Percentiles rank a stretch among this genome's conserved stretches.
Evolutionary conservation across 2,888 invertebrate genomes (phyloP).

Genomic region (Ditylenchus weischeri): DNA sequence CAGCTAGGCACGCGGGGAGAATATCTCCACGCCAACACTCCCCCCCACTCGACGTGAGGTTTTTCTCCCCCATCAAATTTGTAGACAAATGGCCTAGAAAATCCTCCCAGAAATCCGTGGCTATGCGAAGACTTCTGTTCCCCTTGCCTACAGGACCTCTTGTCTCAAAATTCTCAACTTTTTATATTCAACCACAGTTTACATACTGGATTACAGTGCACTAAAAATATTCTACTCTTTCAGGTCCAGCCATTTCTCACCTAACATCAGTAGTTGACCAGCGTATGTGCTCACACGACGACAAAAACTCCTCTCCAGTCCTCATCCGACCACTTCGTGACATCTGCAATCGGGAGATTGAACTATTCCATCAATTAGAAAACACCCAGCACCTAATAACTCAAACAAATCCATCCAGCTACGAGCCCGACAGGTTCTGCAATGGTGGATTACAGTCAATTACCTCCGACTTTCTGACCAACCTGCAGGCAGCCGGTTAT

Average conservation of each 20-base stretch:
- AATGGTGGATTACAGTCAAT: constrained; percentile 31
- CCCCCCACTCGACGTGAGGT: too few relatives aligned
- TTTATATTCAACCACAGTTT: too few relatives aligned
- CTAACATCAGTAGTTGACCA: constrained; percentile 38
- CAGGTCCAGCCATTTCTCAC: constrained; percentile 28
- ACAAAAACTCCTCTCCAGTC: background rate
- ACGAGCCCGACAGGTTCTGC: background rate
- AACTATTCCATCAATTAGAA: constrained; percentile 33
- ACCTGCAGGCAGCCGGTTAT: constrained; percentile 38
- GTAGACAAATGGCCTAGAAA: too few relatives aligned
- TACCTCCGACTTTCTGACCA: constrained; percentile 34
- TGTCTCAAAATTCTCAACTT: too few relatives aligned
- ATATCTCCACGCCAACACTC: too few relatives aligned
- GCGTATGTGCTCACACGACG: constrained; percentile 22
- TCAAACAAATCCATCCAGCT: background rate
- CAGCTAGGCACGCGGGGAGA: too few relatives aligned
- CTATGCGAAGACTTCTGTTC: too few relatives aligned
- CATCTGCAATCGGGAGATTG: constrained; percentile 38
- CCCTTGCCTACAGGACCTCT: too few relatives aligned
- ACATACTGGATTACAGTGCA: too few relatives aligned
- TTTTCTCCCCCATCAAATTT: too few relatives aligned
- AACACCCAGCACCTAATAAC: background rate
- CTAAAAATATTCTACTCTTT: constrained; percentile 10
- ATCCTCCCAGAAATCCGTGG: too few relatives aligned
- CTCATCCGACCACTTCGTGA: constrained; percentile 42